Base-by-base conservation (phyloP, 2,888 invertebrate species). In the Troides aeacus region DNA sequence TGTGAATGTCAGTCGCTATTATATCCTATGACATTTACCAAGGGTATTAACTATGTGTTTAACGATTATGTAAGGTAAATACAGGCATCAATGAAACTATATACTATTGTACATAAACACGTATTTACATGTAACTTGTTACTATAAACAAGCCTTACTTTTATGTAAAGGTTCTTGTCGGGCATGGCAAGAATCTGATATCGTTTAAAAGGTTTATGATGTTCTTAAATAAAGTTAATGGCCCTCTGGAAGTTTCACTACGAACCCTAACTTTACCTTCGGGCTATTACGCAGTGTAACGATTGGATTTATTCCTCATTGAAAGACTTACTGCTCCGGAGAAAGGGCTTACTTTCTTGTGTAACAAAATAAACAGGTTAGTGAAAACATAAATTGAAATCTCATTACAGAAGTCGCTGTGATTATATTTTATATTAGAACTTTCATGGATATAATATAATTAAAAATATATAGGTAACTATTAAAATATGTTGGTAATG, bases 181-280 rank as follows among this genome's bases (percentile, higher is more conserved):
- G 30, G 53, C 30, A 53, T 30, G 6, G 60, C 66, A 66, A 66
- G 62, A 59, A 39, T 58, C 62, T 62, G 58, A 62, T 70, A 70
- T 62, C 56, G 66, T 63, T 63, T 70, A 63, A 70, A 66, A 70
- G 66, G 70, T 70, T 66, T 70, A 70, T 70, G 56, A 67, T 64
- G 67, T 67, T 70, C 66, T 67, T 70, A 70, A 70, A 70, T 70
- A 70, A 70, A 70, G 70, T 66, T 70, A 70, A 70, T 67, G 61
- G 66, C 64, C 60, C 66, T 60, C 67, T 57, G 61, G 66, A 70
- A 70, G 64, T 66, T 70, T 70, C 64, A 61, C 46, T 62, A 30
- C 63, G 60, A 66, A 66, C 67, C 70, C 67, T 67, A 63, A 67
- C 67, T 67, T 57, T 61, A 67, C 66, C 70, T 70, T 67, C 15